These are phyloP conservation scores for Fringilla coelebs DNA, from an alignment of 2,797 vertebrate genomes.

Conservation along the genomic window DNA sequence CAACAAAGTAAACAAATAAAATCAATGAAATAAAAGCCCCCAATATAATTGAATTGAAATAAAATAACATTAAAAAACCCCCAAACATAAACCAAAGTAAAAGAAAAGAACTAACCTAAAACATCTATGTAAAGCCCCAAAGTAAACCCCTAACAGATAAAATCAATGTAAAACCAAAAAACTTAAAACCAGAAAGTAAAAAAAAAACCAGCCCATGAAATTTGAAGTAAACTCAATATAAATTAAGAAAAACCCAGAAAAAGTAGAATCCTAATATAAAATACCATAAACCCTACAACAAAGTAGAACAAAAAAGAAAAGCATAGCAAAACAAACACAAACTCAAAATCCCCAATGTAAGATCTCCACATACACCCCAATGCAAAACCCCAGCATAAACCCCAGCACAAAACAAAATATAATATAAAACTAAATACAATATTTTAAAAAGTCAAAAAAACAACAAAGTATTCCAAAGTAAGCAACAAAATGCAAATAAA, in stretches of 20 bases:
- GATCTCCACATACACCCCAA: neutral
- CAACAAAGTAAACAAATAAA: neutral
- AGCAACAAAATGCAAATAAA: neutral
- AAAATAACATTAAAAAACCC: fast-evolving
- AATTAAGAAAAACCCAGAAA: neutral
- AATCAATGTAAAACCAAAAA: neutral
- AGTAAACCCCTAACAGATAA: neutral
- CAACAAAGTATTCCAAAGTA: fast-evolving
- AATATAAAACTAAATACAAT: too few relatives aligned
- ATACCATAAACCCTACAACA: neutral
- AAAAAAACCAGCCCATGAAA: neutral
- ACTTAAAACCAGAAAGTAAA: neutral
- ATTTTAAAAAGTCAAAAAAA: fast-evolving
- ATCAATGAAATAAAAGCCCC: neutral
- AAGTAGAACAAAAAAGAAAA: neutral
- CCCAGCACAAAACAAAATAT: neutral
- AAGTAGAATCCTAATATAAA: neutral
- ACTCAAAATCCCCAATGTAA: neutral
- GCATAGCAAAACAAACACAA: neutral
- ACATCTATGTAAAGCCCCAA: neutral
- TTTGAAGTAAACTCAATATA: neutral
- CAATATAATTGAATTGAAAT: neutral
- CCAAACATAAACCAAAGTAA: neutral
- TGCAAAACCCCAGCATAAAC: neutral
- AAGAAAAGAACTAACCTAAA: neutral